A percentile compares a stretch with the other conserved stretches of the same genome.
Conservation (phyloP, 2,113 vertebrate species). For the Centropus unirufus region DNA sequence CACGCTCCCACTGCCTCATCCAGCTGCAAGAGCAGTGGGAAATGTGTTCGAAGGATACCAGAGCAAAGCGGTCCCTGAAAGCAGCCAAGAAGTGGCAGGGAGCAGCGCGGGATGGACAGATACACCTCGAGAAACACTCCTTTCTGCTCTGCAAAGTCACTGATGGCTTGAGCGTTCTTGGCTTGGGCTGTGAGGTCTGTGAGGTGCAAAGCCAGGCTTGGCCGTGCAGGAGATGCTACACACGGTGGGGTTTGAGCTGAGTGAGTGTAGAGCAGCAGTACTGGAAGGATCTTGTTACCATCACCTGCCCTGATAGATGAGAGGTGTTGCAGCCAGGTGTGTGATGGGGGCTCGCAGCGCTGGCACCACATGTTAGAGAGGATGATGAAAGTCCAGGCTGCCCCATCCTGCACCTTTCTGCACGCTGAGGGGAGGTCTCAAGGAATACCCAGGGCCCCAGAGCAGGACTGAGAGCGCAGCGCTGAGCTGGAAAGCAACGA, state of each 20-base stretch:
- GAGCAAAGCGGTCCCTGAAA: neutral
- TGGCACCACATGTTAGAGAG: neutral
- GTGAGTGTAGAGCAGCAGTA: neutral
- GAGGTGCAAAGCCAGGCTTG: neutral
- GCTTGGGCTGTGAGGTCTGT: neutral
- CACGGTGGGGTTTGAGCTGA: rapidly evolving
- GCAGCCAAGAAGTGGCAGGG: neutral
- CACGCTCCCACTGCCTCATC: neutral
- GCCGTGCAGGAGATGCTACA: neutral
- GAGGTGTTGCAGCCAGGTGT: neutral
- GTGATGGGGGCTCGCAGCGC: neutral
- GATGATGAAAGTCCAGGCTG: neutral
- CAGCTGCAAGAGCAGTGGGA: neutral
- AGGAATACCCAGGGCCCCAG: neutral
- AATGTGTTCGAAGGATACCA: neutral
- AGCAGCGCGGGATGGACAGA: neutral
- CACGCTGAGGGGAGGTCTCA: too few species aligned
- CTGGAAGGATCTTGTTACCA: neutral
- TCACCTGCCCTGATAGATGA: rapidly evolving
- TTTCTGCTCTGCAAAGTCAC: neutral
- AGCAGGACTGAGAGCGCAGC: neutral
- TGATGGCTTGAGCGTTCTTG: rapidly evolving
- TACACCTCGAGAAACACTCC: neutral
- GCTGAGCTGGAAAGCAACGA: neutral
- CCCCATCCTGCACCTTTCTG: neutral